Base-by-base conservation (phyloP, 2,113 vertebrate genomes). In the Clarias magur region DNA sequence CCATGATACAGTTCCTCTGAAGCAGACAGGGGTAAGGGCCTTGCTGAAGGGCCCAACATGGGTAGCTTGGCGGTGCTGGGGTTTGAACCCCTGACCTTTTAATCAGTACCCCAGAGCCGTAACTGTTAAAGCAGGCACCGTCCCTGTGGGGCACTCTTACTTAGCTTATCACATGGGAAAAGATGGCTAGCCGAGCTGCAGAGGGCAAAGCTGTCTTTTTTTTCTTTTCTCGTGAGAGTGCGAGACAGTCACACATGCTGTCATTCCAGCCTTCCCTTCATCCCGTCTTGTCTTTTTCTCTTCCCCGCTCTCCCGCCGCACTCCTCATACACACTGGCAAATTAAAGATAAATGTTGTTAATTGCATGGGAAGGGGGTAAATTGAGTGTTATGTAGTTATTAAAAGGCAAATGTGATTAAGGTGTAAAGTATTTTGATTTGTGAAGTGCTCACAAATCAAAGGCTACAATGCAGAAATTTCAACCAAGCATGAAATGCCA, bases 381-480 rank as follows among this genome's bases (percentile, higher is more conserved):
- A 95, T 93, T 90, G 93, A 94, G 94, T 94, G 94, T 93, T 91
- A 93, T 93, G 90, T 93, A 91, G 91, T 93, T 93, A 94, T 94
- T 95, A 93, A 92, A 93, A 92, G 93, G 92, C 93, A 91, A 92
- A 93, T 92, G 91, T 92, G 93, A 93, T 94, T 94, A 94, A 86
- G 81, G 57, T 92, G 92, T 90, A 90, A 91, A 93, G 89, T 91
- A 89, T 93, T 95, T 94, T 94, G 93, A 94, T 94, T 93, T 92
- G 92, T 93, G 93, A 93, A 94, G 93, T 92, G 91, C 60, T 86
- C 80, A 13, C n/a, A n/a, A n/a, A n/a, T n/a, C n/a, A 89, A 56
- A 91, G 87, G 89, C 89, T 86, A 38, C 3, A 86, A 86, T 88
- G 53, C 42, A 11, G n/a, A 56, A 62, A 82, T 56, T 81, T 75